These are phyloP conservation scores for Aphrophora alni DNA, from an alignment of 2,888 invertebrate genomes.

Conservation along the genomic window DNA sequence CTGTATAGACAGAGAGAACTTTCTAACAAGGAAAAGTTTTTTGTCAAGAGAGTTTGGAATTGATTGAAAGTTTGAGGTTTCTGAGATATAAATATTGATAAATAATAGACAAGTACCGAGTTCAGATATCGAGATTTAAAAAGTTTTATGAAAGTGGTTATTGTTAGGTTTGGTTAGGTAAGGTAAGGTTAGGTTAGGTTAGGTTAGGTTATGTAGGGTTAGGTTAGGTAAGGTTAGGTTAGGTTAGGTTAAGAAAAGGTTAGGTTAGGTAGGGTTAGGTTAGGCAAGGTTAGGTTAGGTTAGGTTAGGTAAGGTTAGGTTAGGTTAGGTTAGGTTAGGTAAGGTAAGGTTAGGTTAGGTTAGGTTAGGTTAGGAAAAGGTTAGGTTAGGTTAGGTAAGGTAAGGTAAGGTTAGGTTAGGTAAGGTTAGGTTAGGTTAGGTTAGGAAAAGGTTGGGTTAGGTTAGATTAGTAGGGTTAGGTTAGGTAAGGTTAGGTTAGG, in stretches of 20 bases:
- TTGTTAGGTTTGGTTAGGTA: not conserved
- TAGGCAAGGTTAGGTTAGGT: not conserved
- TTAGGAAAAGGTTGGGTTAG: too few species aligned
- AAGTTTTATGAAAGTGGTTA: too few species aligned
- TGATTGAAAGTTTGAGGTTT: too few species aligned
- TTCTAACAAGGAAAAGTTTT: too few species aligned
- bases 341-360: not conserved
- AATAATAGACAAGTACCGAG: too few species aligned
- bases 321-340: conserved; percentile 2
- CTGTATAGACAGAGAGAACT: too few species aligned
- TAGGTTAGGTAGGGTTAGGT: not conserved
- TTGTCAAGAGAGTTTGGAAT: too few species aligned
- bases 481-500: too few species aligned
- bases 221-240: not conserved
- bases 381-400: not conserved
- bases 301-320: not conserved
- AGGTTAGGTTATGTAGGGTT: not conserved
- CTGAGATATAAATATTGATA: too few species aligned
- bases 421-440: not conserved
- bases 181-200: not conserved
- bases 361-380: not conserved
- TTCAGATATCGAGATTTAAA: too few species aligned
- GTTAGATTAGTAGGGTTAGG: too few species aligned
- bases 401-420: conserved; percentile 2
- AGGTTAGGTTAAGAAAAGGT: not conserved